Evolutionary conservation across 2,113 vertebrate genomes (phyloP), one percentile per base, ranked within the genome.

Genomic region (Climacteris rufus): DNA sequence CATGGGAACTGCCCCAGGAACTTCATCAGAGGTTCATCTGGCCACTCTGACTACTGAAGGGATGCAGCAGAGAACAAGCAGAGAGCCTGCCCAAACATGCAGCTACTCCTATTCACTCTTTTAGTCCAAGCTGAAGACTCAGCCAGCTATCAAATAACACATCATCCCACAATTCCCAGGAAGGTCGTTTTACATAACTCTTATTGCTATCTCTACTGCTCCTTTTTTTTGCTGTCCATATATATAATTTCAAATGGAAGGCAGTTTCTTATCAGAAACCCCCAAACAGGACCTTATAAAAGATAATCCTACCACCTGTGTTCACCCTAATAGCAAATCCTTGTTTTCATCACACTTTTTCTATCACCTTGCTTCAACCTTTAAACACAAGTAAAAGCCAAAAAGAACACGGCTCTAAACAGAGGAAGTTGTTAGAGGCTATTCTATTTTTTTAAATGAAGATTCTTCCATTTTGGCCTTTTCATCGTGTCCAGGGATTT

Each of bases 151-250:
- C 59, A 42, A 42, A 44, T 1, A 3, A 40, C 31, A 35, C 17
- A 25, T n/a, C 37, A n/a, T 13, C 37, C 19, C 8, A 0, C 1
- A 4, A 4, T 9, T 66, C 57, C 53, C 15, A 8, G 27, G 20
- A 88, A 44, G 52, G 54, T 15, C 71, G 27, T 30, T 66, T 66
- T n/a, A n/a, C 30, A 12, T 9, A 31, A 42, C 20, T 40, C 50
- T 61, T 21, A 59, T n/a, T 35, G 30, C 9, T 27, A 2, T 7
- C 33, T 31, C 52, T 28, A 47, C 8, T 14, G 37, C 5, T 18
- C 4, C 20, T 1, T 39, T 39, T 15, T 47, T 60, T 70, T 54
- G 9, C 33, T 56, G 10, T 35, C 23, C 20, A 9, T 22, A 21
- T 39, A 59, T 6, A 13, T 10, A 3, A 28, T 11, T 53, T 63